Evolutionary conservation across 2,797 vertebrate species (phyloP).

Genomic region (Nyctalus aviator): DNA sequence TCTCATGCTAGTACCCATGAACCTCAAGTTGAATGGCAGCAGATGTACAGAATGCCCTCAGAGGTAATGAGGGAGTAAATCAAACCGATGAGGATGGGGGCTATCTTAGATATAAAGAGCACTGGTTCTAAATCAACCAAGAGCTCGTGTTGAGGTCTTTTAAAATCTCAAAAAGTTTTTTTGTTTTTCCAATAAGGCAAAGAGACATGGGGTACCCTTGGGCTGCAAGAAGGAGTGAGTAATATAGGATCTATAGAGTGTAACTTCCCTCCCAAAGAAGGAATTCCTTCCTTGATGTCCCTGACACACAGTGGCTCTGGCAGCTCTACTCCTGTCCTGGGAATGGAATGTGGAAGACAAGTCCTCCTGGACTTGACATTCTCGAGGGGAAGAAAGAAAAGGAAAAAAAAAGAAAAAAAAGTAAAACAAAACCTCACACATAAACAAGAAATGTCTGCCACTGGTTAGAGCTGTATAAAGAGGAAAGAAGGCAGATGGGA

Average conservation of each 20-base stretch:
- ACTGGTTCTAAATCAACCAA: not conserved
- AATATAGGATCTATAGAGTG: not conserved
- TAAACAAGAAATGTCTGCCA: not conserved
- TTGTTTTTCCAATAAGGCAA: constrained; percentile 24
- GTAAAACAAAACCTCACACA: not conserved
- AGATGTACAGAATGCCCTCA: constrained; percentile 9
- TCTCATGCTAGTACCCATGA: constrained; percentile 5
- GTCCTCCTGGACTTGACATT: not conserved
- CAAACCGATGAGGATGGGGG: not conserved
- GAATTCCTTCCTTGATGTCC: not conserved
- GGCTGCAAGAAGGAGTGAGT: not conserved
- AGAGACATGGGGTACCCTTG: not conserved
- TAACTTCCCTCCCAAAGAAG: not conserved
- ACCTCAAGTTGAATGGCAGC: not conserved
- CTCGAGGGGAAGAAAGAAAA: not conserved
- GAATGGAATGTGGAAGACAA: not conserved
- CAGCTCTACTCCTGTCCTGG: not conserved
- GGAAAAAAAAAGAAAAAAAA: not conserved
- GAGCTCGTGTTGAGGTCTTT: not conserved
- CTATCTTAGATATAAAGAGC: constrained; percentile 4
- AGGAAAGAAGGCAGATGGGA: not conserved
- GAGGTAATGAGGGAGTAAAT: not conserved
- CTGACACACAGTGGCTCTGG: not conserved
- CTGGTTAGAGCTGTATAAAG: not conserved
- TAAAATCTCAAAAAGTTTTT: not conserved